Base-by-base conservation (phyloP, 2,113 vertebrate species). In the Notiomystis cincta region DNA sequence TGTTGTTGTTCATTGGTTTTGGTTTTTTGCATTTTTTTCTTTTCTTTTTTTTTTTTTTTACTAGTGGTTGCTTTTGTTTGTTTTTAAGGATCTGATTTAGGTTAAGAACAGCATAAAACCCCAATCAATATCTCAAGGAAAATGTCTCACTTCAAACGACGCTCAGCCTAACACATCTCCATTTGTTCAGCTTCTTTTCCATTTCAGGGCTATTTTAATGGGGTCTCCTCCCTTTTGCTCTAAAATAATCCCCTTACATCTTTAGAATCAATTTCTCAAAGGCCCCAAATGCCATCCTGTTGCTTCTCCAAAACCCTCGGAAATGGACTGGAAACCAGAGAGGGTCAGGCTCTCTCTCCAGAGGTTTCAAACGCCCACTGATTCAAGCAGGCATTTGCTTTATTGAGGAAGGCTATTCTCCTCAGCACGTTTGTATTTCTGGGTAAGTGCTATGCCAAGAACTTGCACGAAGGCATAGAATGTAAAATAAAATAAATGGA, bases 221-320 rank as follows among this genome's bases (percentile, higher is more conserved):
- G 91, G 57, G 28, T 93, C 82, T 95, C 82, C 82, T 89, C 89
- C 50, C 28, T 87, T 90, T 91, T 92, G 54, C 78, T 95, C 85
- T 96, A 93, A 96, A 97, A 95, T 90, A 97, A 95, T 56, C 66
- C 83, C 48, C 77, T 95, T 87, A 73, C 69, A 92, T 95, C 92
- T 96, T 96, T 93, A 92, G 96, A 96, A 96, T 97, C 96, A 96
- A 93, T 97, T 97, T 90, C 95, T 96, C 54, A 71, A 64, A 78
- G 84, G 90, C 60, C 56, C 40, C 71, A 91, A 1, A 89, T 80
- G 77, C 61, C 60, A 65, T 83, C 66, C 61, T 69, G 47, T 87
- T 92, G 53, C 73, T 95, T 97, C 69, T 89, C 66, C 78, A 89
- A 94, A 94, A 73, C 61, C 73, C 65, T 90, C 0, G 15, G 96